Conservation (phyloP, 2,113 vertebrate genomes). For the Onychorhynchus coronatus region DNA sequence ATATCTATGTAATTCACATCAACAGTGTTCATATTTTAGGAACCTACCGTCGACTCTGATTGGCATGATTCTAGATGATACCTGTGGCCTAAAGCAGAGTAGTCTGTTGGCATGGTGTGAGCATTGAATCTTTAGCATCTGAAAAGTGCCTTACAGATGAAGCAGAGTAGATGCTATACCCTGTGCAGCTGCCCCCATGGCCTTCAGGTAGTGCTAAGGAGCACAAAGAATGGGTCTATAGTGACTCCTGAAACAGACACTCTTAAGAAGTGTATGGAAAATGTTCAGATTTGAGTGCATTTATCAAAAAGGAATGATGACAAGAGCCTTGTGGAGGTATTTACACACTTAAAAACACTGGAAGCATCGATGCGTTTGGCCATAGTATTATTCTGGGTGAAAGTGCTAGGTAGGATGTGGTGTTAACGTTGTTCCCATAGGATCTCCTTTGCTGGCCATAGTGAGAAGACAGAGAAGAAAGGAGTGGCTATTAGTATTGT, state of each 20-base stretch:
- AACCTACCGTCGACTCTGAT: accelerated
- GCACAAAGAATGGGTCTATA: not conserved
- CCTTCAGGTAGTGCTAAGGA: not conserved
- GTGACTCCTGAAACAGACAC: not conserved
- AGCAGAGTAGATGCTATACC: not conserved
- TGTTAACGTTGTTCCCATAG: not conserved
- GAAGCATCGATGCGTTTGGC: not conserved
- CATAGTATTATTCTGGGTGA: not conserved
- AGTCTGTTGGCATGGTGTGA: not conserved
- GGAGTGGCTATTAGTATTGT: not conserved
- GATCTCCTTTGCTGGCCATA: not conserved
- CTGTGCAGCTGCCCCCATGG: not conserved
- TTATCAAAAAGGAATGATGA: not conserved
- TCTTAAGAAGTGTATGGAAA: not conserved
- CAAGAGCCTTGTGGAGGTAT: not conserved
- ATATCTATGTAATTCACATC: not conserved
- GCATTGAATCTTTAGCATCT: not conserved
- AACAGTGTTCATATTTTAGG: not conserved
- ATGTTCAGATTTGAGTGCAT: not conserved
- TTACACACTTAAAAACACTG: not conserved
- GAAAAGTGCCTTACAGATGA: not conserved
- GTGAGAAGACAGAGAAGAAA: not conserved
- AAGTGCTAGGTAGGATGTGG: not conserved
- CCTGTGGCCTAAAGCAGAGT: not conserved
- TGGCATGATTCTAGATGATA: not conserved